Evolutionary conservation across 1,140 invertebrate species (phyloP).

Genomic region (Muscidifurax raptorellus): DNA sequence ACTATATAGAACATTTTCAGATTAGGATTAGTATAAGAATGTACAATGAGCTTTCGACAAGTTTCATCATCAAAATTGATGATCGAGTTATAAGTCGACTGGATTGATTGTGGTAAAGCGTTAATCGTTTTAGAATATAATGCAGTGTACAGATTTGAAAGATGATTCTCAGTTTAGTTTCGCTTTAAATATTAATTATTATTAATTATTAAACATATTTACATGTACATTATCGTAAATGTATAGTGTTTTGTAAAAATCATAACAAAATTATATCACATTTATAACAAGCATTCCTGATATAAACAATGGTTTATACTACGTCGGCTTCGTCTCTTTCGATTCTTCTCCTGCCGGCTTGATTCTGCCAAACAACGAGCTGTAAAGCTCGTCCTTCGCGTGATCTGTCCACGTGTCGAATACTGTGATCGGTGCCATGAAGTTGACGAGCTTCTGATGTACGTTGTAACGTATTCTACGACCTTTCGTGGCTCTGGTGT

Average conservation of each 20-base stretch:
- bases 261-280: conserved; percentile 38
- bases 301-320: background rate
- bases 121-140: background rate
- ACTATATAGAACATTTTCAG: background rate
- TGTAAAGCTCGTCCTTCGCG: conserved; percentile 87
- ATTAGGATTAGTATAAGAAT: background rate
- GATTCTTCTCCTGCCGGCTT: conserved; percentile 5
- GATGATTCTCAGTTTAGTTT: background rate
- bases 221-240: conserved; percentile 27
- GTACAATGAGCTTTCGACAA: background rate
- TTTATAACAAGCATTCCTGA: conserved; percentile 4
- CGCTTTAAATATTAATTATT: conserved; percentile 3
- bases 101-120: too few relatives aligned
- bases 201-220: conserved; percentile 30
- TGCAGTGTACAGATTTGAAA: background rate
- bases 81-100: background rate
- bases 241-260: background rate
- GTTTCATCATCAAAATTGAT: background rate
- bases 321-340: background rate
- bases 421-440: conserved; percentile 89
- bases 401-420: conserved; percentile 83
- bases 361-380: conserved; percentile 82
- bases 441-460: conserved; percentile 94
- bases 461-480: conserved; percentile 92
- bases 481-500: conserved; percentile 94